A percentile compares a stretch with the other conserved stretches of the same genome.
These are phyloP conservation scores for Agrenia bidenticulata DNA, from an alignment of 2,888 invertebrate species.

Conservation along the genomic window DNA sequence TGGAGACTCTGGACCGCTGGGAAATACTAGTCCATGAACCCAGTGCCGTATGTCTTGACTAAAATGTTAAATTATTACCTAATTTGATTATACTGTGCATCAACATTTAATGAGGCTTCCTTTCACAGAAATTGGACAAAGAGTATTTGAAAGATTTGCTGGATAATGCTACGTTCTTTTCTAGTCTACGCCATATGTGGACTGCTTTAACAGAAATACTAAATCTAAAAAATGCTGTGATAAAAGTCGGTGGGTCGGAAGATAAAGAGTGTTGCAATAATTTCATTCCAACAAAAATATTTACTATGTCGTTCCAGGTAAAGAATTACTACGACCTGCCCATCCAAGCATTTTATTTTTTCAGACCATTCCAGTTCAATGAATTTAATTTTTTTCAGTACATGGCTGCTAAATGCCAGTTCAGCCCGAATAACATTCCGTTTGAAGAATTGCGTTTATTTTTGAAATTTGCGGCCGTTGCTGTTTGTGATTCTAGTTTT, in stretches of 20 bases:
- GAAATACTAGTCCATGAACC: slow-evolving; percentile 29
- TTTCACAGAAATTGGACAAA: slow-evolving; percentile 16
- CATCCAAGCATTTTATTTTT: background rate
- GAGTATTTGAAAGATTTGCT: slow-evolving; percentile 16
- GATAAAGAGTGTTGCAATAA: slow-evolving; percentile 43
- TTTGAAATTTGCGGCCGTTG: slow-evolving; percentile 44
- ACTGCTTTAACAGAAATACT: slow-evolving; percentile 45
- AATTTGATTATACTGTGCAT: background rate
- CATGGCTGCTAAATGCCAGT: slow-evolving; percentile 16
- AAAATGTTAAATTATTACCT: background rate
- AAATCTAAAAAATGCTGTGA: slow-evolving; percentile 42
- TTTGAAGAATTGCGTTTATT: slow-evolving; percentile 39
- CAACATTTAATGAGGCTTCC: background rate
- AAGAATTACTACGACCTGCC: background rate
- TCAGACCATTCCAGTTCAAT: background rate
- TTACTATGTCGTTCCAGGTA: slow-evolving; percentile 50
- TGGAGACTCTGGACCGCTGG: slow-evolving; percentile 49
- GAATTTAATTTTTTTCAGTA: slow-evolving; percentile 31
- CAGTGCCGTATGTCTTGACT: slow-evolving; percentile 1
- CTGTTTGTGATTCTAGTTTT: slow-evolving; percentile 48
- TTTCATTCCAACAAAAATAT: slow-evolving; percentile 50
- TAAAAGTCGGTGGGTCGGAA: slow-evolving; percentile 31
- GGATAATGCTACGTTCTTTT: slow-evolving; percentile 21
- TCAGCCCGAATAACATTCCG: slow-evolving; percentile 20
- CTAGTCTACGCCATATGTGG: slow-evolving; percentile 45